Evolutionary conservation across 2,888 invertebrate genomes (phyloP), one percentile per base, ranked within the genome.

Genomic region (Troides helena): DNA sequence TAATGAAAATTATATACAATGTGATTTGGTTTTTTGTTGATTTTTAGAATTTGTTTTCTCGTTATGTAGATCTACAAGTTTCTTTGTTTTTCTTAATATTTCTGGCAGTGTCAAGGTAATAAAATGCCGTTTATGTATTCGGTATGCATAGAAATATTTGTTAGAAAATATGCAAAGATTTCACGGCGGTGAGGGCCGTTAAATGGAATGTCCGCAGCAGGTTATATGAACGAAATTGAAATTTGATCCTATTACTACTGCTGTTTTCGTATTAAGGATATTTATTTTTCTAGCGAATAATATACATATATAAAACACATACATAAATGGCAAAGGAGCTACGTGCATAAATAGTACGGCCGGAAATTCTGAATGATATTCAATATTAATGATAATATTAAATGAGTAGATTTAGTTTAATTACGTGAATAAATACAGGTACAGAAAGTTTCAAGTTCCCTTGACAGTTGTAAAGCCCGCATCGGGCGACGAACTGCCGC

Each of bases 201-300:
- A 81, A 84, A 83, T 85, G 75, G 77, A 73, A 81, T 80, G 81
- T 81, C 82, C 75, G 73, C 67, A 59, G 73, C 83, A 83, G 81
- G 78, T 58, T 65, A 36, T 39, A 59, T 43, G 53, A 56, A 65
- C 64, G 62, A 65, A 67, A 66, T 62, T 67, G 67, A 65, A 67
- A 65, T 71, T 71, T 70, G 14, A 65, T 68, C 59, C 18, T 21
- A 63, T 50, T 36, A 30, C 59, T 50, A 50, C 18, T 50, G 50
- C 50, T 50, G 14, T 50, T 50, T 30, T 50, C 17, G 39, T 10
- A 39, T 39, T 39, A 39, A 39, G 39, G 39, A 39, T 39, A 39
- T 10, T 39, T 10, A 39, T 39, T 39, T 39, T 1, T 36, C 36
- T 39, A 39, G 39, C 10, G 39, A 39, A 39, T 10, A 39, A 10